Evolutionary conservation across 2,888 invertebrate genomes (phyloP).

Genomic region (Drosophila ustulata): DNA sequence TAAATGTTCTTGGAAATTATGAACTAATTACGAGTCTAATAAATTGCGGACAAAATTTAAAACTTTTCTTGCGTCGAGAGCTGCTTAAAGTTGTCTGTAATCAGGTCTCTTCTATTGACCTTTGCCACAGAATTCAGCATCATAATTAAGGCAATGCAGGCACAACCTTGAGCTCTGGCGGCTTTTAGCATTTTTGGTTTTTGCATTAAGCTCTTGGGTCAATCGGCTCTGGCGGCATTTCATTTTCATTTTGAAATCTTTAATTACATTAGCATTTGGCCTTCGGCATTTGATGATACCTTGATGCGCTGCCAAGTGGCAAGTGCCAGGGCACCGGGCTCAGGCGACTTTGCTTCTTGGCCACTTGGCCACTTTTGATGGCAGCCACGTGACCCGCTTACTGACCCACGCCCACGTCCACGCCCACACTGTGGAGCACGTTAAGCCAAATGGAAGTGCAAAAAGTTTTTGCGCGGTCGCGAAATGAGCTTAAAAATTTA

Average conservation of each 20-base stretch:
- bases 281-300: conserved; percentile 40
- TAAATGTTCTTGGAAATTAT: conserved; percentile 1
- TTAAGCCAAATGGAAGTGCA: conserved; percentile 66
- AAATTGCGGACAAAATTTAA: not conserved
- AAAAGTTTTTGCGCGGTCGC: conserved; percentile 64
- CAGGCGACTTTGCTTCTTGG: conserved; percentile 1
- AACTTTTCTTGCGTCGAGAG: not conserved
- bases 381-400: conserved; percentile 22
- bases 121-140: not conserved
- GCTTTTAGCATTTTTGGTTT: not conserved
- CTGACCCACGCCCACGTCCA: conserved; percentile 28
- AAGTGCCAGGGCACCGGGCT: not conserved
- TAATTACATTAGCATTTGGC: conserved; percentile 60
- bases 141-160: conserved; percentile 8
- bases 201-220: conserved; percentile 19
- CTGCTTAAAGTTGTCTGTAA: not conserved
- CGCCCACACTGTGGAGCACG: conserved; percentile 23
- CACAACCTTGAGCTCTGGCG: conserved; percentile 2
- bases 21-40: not conserved
- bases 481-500: conserved; percentile 76
- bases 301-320: conserved; percentile 56
- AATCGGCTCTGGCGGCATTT: conserved; percentile 18
- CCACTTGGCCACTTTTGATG: conserved; percentile 28
- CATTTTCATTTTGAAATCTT: conserved; percentile 45
- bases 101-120: not conserved